These are phyloP conservation scores for Troides aeacus DNA, from an alignment of 2,888 invertebrate species.

Conservation along the genomic window DNA sequence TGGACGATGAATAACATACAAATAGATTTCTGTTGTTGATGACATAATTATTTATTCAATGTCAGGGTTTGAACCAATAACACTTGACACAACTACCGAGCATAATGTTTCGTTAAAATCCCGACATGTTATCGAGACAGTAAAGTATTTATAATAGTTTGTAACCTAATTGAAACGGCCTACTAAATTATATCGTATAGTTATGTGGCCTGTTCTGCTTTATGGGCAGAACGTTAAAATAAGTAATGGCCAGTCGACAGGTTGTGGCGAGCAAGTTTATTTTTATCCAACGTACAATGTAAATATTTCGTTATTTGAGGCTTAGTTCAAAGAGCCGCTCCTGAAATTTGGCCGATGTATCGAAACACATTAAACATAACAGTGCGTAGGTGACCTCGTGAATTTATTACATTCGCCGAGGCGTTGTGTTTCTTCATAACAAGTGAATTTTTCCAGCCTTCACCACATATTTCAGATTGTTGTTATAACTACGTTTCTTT, in stretches of 20 bases:
- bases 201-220: slow-evolving; percentile 37
- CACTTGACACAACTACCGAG: neutral
- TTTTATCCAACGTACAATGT: slow-evolving; percentile 40
- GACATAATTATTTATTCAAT: neutral
- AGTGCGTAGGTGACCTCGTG: slow-evolving; percentile 40
- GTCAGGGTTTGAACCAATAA: neutral
- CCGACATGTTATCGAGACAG: slow-evolving; percentile 14
- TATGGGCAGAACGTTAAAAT: slow-evolving; percentile 39
- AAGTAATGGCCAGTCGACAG: slow-evolving; percentile 46
- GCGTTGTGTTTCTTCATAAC: slow-evolving; percentile 17
- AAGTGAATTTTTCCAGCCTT: slow-evolving; percentile 14
- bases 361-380: slow-evolving; percentile 43
- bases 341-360: slow-evolving; percentile 41
- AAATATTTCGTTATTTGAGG: slow-evolving; percentile 45
- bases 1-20: too few species aligned
- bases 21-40: neutral
- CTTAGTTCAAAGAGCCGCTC: slow-evolving; percentile 44
- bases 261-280: slow-evolving; percentile 41
- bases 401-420: slow-evolving; percentile 18
- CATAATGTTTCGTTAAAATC: neutral
- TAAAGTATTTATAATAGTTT: slow-evolving; percentile 27
- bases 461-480: neutral
- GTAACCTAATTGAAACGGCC: slow-evolving; percentile 29
- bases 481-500: neutral
- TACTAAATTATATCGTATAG: slow-evolving; percentile 26